Percentiles rank a stretch among this genome's conserved stretches.
phyloP scores from a whole-genome alignment of 2,797 vertebrate species.

The Rhynchotus rufescens region DNA sequence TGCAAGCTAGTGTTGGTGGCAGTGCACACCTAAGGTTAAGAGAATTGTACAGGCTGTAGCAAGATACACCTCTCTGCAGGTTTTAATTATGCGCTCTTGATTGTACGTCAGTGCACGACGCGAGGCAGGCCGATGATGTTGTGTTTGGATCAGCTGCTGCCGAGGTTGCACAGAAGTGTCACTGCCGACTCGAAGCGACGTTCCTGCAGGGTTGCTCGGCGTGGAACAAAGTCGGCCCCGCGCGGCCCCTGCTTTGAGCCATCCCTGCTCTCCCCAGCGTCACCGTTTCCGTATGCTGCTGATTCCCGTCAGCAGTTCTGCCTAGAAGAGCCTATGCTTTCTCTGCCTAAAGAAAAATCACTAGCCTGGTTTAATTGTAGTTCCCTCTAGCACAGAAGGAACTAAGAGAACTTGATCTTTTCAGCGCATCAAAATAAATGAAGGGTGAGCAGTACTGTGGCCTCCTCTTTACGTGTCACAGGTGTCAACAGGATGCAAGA shows the following conservation, averaged over 20 bases:
- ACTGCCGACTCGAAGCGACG: not conserved
- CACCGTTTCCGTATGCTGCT: not conserved
- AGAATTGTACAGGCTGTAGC: rapidly evolving
- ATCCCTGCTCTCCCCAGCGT: not conserved
- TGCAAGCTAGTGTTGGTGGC: not conserved
- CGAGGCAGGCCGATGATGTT: not conserved
- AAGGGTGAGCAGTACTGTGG: not conserved
- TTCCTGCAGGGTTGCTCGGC: not conserved
- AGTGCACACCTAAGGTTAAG: not conserved
- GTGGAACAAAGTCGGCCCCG: rapidly evolving
- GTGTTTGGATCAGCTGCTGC: not conserved
- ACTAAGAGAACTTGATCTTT: not conserved
- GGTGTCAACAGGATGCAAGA: not conserved
- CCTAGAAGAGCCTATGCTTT: too few relatives aligned
- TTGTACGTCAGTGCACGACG: not conserved
- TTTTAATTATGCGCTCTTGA: not conserved
- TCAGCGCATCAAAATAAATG: not conserved
- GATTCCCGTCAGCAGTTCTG: not conserved
- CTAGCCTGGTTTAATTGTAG: not conserved
- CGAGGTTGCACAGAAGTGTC: not conserved
- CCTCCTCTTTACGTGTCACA: not conserved
- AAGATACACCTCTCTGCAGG: not conserved
- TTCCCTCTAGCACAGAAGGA: not conserved
- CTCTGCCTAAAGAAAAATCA: not conserved
- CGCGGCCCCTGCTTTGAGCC: not conserved